These are phyloP conservation scores for Coracias cyanogaster DNA, from an alignment of 2,797 vertebrate genomes.

Conservation along the genomic window DNA sequence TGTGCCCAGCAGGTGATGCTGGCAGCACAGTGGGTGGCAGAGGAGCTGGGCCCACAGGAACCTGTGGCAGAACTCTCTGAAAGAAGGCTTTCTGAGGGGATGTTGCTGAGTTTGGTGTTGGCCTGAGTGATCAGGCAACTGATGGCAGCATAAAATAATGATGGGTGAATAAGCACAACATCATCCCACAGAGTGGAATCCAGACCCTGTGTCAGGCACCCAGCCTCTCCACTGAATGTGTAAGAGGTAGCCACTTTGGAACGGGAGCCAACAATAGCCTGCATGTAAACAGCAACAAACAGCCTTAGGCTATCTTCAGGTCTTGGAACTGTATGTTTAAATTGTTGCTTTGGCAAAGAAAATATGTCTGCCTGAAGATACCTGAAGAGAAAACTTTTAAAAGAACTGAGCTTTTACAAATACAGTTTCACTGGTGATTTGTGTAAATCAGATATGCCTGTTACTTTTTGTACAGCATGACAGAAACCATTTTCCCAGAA, in stretches of 20 bases:
- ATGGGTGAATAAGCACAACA: no score
- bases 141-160: no score
- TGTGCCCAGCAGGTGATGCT: no score
- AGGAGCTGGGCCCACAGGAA: no score
- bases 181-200: background rate
- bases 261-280: constrained; percentile 30
- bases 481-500: background rate
- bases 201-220: background rate
- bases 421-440: background rate
- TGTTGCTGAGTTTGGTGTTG: no score
- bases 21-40: no score
- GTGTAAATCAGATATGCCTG: background rate
- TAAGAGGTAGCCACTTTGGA: background rate
- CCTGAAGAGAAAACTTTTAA: background rate
- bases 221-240: background rate
- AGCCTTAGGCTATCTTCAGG: constrained; percentile 24
- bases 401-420: background rate
- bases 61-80: no score
- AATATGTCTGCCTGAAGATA: background rate
- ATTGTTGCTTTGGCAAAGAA: background rate
- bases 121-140: no score
- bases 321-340: constrained; percentile 1
- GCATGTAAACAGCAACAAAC: constrained; percentile 34
- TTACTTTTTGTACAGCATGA: background rate
- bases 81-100: no score